These are phyloP conservation scores for Cheilosia grossa DNA, from an alignment of 2,888 invertebrate genomes.

Conservation along the genomic window DNA sequence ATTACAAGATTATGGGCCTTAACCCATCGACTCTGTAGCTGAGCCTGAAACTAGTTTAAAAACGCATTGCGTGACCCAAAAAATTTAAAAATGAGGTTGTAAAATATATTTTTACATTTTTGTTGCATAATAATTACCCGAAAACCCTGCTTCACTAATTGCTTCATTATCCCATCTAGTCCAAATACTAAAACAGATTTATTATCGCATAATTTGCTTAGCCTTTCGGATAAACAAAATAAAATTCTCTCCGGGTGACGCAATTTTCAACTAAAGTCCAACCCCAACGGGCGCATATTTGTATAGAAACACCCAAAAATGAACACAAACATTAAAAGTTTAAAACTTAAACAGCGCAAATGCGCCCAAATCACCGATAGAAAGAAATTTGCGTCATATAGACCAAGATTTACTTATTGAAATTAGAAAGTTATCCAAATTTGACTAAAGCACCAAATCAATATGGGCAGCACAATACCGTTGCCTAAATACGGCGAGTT, in stretches of 20 bases:
- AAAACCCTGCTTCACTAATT: too few relatives aligned
- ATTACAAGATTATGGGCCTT: too few relatives aligned
- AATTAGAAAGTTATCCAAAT: constrained; percentile 49
- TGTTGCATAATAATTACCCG: too few relatives aligned
- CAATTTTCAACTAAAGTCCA: not conserved
- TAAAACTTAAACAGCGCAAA: not conserved
- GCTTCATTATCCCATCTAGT: too few relatives aligned
- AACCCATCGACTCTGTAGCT: too few relatives aligned
- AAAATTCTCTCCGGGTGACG: not conserved
- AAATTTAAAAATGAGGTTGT: too few relatives aligned
- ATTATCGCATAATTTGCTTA: too few relatives aligned
- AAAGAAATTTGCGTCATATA: constrained; percentile 44
- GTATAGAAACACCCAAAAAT: not conserved
- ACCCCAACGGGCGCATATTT: not conserved
- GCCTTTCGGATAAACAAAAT: not conserved
- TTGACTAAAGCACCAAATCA: not conserved
- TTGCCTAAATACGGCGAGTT: constrained; percentile 15
- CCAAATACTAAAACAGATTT: too few relatives aligned
- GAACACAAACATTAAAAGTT: not conserved
- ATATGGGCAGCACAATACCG: constrained; percentile 22
- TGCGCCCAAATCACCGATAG: not conserved
- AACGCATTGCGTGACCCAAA: too few relatives aligned
- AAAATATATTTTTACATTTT: too few relatives aligned
- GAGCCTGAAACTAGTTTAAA: too few relatives aligned
- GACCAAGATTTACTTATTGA: constrained; percentile 28